phyloP scores from a whole-genome alignment of 2,797 vertebrate species.

The Chlorospingus semifuscus region DNA sequence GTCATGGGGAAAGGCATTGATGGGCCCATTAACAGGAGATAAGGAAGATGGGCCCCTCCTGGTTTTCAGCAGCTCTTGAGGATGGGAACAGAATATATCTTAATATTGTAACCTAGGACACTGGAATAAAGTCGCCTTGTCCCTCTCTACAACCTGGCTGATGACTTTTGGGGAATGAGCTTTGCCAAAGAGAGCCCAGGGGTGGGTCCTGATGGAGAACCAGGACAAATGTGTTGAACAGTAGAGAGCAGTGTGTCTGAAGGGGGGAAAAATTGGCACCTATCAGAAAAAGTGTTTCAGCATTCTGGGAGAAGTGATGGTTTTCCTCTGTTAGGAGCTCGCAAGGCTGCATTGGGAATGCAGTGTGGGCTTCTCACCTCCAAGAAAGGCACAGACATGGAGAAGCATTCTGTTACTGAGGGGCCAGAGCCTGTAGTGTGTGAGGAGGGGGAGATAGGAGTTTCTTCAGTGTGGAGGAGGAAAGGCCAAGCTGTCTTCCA shows the following conservation, averaged over 20 bases:
- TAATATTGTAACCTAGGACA: too few species aligned
- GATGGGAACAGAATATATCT: too few species aligned
- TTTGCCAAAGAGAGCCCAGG: background rate
- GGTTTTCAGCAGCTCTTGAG: too few species aligned
- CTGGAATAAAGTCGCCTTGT: background rate
- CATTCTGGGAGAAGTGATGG: background rate
- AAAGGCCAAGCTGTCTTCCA: background rate
- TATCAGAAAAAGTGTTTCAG: background rate
- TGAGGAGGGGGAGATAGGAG: background rate
- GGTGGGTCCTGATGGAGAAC: background rate
- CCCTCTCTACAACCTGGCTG: accelerated
- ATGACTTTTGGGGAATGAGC: background rate
- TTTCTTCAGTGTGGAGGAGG: background rate
- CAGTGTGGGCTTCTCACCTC: background rate
- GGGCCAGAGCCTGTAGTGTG: background rate
- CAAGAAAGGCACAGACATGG: background rate
- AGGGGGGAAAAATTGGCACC: background rate
- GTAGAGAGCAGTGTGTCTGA: background rate
- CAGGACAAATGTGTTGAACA: background rate
- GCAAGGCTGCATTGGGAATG: background rate
- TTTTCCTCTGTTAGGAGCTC: background rate
- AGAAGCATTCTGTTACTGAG: background rate
- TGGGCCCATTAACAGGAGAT: too few species aligned
- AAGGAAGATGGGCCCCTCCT: too few species aligned
- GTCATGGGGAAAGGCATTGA: too few species aligned